phyloP scores from a whole-genome alignment of 2,797 vertebrate species.

The Somateria mollissima region DNA sequence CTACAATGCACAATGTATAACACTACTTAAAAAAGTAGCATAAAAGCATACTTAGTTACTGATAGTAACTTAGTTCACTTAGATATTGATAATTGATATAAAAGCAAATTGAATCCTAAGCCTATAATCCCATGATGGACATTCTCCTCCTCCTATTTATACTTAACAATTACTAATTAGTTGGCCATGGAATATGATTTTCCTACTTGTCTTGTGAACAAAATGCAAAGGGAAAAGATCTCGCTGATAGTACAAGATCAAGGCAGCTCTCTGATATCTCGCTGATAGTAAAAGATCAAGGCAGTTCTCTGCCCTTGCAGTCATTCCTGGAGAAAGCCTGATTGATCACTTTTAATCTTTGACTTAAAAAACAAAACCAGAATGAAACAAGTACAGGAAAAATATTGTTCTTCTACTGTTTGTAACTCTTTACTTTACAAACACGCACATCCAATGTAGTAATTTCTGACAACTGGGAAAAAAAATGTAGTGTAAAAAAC shows the following conservation, averaged over 20 bases:
- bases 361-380: not conserved
- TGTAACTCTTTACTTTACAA: not conserved
- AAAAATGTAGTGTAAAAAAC: not conserved
- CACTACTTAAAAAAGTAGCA: not conserved
- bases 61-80: not conserved
- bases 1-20: not conserved
- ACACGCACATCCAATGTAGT: not conserved
- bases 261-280: not conserved
- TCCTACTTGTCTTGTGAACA: not conserved
- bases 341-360: not conserved
- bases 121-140: not conserved
- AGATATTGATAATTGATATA: not conserved
- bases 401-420: not conserved
- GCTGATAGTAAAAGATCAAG: not conserved
- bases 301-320: not conserved
- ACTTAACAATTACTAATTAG: not conserved
- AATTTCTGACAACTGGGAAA: not conserved
- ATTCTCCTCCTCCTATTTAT: not conserved
- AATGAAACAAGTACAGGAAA: not conserved
- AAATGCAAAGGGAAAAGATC: not conserved
- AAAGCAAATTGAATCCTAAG: not conserved
- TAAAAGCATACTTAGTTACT: not conserved
- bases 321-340: not conserved
- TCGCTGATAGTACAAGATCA: not conserved
- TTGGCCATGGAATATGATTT: not conserved